A percentile compares a stretch with the other conserved stretches of the same genome.
Evolutionary conservation across 2,113 vertebrate species (phyloP).

Genomic region (Dipodomys stephensi): DNA sequence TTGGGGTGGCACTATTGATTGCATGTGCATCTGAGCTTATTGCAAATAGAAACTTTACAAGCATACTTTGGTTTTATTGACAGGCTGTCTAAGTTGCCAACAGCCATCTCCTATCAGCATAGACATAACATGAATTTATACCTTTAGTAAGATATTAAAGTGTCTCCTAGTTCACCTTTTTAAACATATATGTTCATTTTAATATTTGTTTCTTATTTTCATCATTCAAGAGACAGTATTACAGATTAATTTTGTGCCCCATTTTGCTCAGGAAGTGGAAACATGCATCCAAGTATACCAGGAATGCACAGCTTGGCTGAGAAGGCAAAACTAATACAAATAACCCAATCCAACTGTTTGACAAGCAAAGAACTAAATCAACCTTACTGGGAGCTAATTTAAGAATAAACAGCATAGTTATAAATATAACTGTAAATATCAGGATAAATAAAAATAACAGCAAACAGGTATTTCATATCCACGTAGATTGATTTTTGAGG

Average conservation of each 20-base stretch:
- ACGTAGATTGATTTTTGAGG: background rate
- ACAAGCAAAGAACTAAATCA: background rate
- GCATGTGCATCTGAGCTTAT: conserved; percentile 41
- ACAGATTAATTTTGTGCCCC: background rate
- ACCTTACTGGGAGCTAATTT: background rate
- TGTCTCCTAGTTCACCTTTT: background rate
- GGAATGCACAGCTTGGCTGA: background rate
- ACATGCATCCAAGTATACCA: background rate
- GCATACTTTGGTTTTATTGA: conserved; percentile 10
- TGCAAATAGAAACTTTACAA: conserved; percentile 40
- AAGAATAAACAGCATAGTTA: background rate
- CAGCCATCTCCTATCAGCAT: background rate
- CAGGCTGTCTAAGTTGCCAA: conserved; percentile 28
- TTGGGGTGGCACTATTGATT: conserved; percentile 44
- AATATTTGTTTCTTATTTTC: background rate
- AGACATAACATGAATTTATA: background rate
- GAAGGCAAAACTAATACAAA: background rate
- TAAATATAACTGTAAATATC: too few species aligned
- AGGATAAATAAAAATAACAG: too few species aligned
- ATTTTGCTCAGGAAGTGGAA: background rate
- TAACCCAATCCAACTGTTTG: background rate
- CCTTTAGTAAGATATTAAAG: background rate
- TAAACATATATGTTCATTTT: background rate
- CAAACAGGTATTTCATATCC: background rate
- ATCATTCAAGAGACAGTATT: background rate